phyloP scores from a whole-genome alignment of 2,888 invertebrate species.

The Tinea semifulvella region DNA sequence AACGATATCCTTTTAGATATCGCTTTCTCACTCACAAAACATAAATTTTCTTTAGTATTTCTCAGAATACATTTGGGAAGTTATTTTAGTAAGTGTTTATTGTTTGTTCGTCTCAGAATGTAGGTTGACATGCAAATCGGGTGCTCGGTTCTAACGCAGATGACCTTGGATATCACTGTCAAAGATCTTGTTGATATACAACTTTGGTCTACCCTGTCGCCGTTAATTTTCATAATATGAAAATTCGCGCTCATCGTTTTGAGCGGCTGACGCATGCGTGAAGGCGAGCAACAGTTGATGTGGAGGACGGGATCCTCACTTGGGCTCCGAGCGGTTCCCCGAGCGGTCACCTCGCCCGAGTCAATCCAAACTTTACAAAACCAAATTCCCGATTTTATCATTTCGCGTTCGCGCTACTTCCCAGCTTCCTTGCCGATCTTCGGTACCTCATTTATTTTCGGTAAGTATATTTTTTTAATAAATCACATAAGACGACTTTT shows the following conservation, averaged over 20 bases:
- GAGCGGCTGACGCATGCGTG: constrained; percentile 4
- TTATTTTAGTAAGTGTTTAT: too few relatives aligned
- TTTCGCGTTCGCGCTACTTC: constrained; percentile 3
- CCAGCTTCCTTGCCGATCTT: not conserved
- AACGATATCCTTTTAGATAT: too few relatives aligned
- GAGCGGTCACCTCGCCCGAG: constrained; percentile 8
- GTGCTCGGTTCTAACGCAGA: too few relatives aligned
- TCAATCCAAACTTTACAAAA: constrained; percentile 2
- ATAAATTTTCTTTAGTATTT: too few relatives aligned
- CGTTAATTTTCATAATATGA: constrained; percentile 7
- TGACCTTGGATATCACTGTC: not conserved
- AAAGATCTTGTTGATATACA: constrained; percentile 2
- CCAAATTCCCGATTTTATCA: not conserved
- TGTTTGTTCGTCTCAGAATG: too few relatives aligned
- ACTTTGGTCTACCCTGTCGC: not conserved
- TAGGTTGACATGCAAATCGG: too few relatives aligned
- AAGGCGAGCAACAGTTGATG: constrained; percentile 3
- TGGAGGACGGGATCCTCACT: not conserved
- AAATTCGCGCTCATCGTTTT: not conserved
- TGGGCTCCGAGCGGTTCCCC: constrained; percentile 1
- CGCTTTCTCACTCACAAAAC: too few relatives aligned
- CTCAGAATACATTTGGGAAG: too few relatives aligned
- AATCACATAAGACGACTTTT: not conserved
- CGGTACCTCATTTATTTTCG: not conserved
- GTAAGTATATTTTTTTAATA: constrained; percentile 1